Percentiles rank a stretch among this genome's conserved stretches.
Conservation (phyloP, 2,888 invertebrate genomes). For the Catotricha subobsoleta region DNA sequence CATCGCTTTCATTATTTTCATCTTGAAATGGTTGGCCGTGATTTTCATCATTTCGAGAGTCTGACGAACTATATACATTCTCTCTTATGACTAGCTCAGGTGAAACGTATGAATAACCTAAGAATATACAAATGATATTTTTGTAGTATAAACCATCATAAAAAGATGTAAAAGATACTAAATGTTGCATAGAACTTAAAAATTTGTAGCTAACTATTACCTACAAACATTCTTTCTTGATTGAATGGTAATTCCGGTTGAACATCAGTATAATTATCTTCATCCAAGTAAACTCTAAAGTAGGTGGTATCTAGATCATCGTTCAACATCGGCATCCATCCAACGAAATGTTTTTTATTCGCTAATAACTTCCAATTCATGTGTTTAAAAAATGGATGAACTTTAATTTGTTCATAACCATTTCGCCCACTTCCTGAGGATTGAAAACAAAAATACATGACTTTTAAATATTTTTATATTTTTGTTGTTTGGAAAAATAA, state of each 20-base stretch:
- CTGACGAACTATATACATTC: too few species aligned
- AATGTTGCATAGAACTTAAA: not conserved
- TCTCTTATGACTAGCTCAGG: too few species aligned
- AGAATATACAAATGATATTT: slow-evolving; percentile 5
- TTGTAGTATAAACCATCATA: not conserved
- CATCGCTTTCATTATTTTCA: too few species aligned
- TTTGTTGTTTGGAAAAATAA: too few species aligned
- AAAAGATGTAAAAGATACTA: too few species aligned
- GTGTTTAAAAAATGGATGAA: slow-evolving; percentile 66
- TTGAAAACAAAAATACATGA: too few species aligned
- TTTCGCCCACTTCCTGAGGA: slow-evolving; percentile 80
- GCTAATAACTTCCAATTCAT: slow-evolving; percentile 73
- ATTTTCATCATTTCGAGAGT: too few species aligned
- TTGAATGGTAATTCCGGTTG: slow-evolving; percentile 76
- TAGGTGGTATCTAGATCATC: slow-evolving; percentile 86
- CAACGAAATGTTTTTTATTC: slow-evolving; percentile 59
- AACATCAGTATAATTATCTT: slow-evolving; percentile 77
- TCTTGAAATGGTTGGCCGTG: too few species aligned
- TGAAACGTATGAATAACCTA: slow-evolving; percentile 11
- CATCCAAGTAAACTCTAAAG: slow-evolving; percentile 93
- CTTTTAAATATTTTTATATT: too few species aligned
- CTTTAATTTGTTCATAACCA: slow-evolving; percentile 69
- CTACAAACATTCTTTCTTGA: slow-evolving; percentile 71
- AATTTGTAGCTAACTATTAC: slow-evolving; percentile 24
- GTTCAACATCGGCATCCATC: slow-evolving; percentile 73